Evolutionary conservation across 2,113 vertebrate species (phyloP).

Genomic region (Neomonachus schauinslandi): DNA sequence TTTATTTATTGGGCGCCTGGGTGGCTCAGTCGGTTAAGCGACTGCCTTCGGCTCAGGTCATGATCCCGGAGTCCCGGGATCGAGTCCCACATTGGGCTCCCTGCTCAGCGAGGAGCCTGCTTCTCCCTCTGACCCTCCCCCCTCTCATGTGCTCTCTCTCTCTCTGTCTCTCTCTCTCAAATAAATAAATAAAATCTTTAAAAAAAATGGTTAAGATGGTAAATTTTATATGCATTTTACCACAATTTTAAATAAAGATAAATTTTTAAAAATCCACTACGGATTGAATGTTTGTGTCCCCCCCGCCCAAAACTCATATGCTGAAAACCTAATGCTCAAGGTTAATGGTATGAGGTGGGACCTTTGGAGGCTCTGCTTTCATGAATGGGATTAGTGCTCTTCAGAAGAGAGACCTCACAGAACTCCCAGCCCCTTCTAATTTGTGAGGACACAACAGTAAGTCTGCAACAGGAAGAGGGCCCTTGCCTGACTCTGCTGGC

Average conservation of each 20-base stretch:
- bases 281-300: not conserved
- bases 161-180: no score
- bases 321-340: not conserved
- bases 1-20: no score
- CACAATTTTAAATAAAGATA: not conserved
- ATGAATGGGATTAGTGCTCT: not conserved
- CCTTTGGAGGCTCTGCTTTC: not conserved
- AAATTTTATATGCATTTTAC: not conserved
- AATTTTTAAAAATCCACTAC: not conserved
- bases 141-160: no score
- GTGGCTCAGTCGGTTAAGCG: no score
- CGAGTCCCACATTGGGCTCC: no score
- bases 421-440: not conserved
- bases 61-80: no score
- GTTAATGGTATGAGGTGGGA: not conserved
- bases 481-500: not conserved
- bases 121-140: no score
- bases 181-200: not conserved
- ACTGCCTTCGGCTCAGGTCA: no score
- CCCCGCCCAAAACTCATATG: not conserved
- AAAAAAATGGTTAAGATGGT: not conserved
- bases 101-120: no score
- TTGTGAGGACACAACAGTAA: not conserved
- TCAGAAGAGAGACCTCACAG: not conserved
- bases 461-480: not conserved